Evolutionary conservation across 2,113 vertebrate species (phyloP).

Genomic region (Candoia aspera): DNA sequence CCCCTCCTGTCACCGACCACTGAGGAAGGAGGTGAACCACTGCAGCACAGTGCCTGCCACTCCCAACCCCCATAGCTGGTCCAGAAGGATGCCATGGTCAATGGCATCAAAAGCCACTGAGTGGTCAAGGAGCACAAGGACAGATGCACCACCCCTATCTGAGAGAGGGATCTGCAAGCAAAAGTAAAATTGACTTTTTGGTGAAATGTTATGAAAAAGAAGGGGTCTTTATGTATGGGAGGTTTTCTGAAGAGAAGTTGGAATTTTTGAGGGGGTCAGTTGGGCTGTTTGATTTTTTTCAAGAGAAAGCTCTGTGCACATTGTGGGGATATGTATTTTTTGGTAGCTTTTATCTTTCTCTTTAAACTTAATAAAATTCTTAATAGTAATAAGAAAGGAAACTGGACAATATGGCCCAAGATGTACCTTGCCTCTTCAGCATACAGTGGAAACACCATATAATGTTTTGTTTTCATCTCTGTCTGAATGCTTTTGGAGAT

Average conservation of each 20-base stretch:
- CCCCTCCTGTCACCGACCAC: background rate
- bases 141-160: background rate
- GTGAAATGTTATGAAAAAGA: too few relatives aligned
- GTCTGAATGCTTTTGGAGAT: too few relatives aligned
- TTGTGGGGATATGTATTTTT: too few relatives aligned
- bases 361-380: too few relatives aligned
- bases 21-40: background rate
- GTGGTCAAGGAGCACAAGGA: background rate
- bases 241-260: too few relatives aligned
- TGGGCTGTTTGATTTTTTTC: background rate
- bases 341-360: too few relatives aligned
- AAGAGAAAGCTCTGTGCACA: too few relatives aligned
- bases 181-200: too few relatives aligned
- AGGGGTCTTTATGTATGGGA: too few relatives aligned
- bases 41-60: background rate
- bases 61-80: background rate
- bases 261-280: too few relatives aligned
- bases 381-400: background rate
- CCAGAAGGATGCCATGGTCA: background rate
- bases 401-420: background rate
- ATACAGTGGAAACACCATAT: background rate
- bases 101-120: background rate
- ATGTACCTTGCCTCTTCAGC: background rate
- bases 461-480: too few relatives aligned
- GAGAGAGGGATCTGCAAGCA: too few relatives aligned